A percentile compares a stretch with the other conserved stretches of the same genome.
Conservation (phyloP, 92 coral and sea anemone species). For the Porites evermanni region DNA sequence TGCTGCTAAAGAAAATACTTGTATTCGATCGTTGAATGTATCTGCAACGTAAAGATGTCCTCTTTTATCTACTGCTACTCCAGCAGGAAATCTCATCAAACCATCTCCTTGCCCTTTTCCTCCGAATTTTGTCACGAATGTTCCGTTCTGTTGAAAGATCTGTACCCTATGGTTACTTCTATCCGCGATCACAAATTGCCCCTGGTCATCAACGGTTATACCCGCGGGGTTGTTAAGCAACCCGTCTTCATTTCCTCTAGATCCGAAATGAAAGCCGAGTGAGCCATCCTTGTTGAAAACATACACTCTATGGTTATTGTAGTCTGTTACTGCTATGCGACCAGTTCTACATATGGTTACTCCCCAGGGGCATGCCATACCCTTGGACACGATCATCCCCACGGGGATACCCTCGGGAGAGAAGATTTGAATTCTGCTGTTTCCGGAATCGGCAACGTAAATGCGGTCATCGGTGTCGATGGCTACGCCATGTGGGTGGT, state of each 20-base stretch:
- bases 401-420: slow-evolving; percentile 68
- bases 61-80: slow-evolving; percentile 74
- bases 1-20: slow-evolving; percentile 79
- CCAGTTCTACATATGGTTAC: slow-evolving; percentile 61
- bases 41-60: slow-evolving; percentile 86
- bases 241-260: slow-evolving; percentile 77
- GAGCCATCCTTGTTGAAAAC: slow-evolving; percentile 71
- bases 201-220: slow-evolving; percentile 77
- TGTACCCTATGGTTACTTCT: slow-evolving; percentile 87
- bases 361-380: slow-evolving; percentile 82
- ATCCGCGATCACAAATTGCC: slow-evolving; percentile 79
- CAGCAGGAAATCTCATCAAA: slow-evolving; percentile 80
- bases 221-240: slow-evolving; percentile 88
- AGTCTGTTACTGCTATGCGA: slow-evolving; percentile 75
- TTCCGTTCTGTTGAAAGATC: slow-evolving; percentile 81
- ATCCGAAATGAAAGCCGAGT: slow-evolving; percentile 65
- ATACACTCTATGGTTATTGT: slow-evolving; percentile 69
- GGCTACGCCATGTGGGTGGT: slow-evolving; percentile 83
- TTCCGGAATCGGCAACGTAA: slow-evolving; percentile 83
- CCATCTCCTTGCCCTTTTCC: slow-evolving; percentile 85
- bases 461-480: slow-evolving; percentile 60
- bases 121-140: slow-evolving; percentile 80
- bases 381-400: slow-evolving; percentile 59
- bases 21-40: slow-evolving; percentile 81
- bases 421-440: slow-evolving; percentile 78